Percentiles rank a stretch among this genome's conserved stretches.
Conservation (phyloP, 1,140 invertebrate genomes). For the Lepidurus arcticus region DNA sequence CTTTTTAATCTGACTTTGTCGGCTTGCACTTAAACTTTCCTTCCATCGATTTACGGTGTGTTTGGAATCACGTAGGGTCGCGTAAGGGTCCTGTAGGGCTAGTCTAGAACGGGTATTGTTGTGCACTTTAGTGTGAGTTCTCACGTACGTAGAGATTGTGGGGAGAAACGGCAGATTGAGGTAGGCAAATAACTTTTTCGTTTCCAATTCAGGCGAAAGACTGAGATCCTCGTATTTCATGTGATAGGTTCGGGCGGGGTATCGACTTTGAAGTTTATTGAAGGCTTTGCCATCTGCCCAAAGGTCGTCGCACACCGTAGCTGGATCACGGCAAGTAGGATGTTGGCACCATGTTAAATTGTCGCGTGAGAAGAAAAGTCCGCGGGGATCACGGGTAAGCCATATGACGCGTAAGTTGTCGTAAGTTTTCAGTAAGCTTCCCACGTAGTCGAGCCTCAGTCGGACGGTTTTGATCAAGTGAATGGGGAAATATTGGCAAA, state of each 20-base stretch:
- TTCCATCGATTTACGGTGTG: not conserved
- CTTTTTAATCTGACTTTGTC: not conserved
- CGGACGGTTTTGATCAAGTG: conserved; percentile 40
- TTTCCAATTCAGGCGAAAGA: conserved; percentile 37
- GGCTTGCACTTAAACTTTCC: not conserved
- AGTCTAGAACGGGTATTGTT: not conserved
- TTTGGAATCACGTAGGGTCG: not conserved
- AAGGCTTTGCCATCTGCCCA: conserved; percentile 39
- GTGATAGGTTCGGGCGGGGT: conserved; percentile 38
- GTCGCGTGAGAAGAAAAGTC: conserved; percentile 42
- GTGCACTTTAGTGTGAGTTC: not conserved
- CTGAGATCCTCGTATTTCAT: conserved; percentile 43
- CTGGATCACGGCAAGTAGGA: conserved; percentile 39
- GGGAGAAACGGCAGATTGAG: conserved; percentile 36
- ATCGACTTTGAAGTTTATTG: conserved; percentile 37
- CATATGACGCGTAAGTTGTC: conserved; percentile 39
- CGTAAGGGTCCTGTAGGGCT: conserved; percentile 3
- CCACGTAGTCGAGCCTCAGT: conserved; percentile 37
- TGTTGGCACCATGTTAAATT: conserved; percentile 42
- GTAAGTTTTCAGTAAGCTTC: conserved; percentile 34
- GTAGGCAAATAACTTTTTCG: conserved; percentile 40
- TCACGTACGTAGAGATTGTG: not conserved
- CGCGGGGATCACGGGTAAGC: conserved; percentile 43
- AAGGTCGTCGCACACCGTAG: conserved; percentile 41
- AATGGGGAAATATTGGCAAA: conserved; percentile 39